Evolutionary conservation across 2,797 vertebrate species (phyloP), one percentile per base, ranked within the genome.

Genomic region (Amblyraja radiata): DNA sequence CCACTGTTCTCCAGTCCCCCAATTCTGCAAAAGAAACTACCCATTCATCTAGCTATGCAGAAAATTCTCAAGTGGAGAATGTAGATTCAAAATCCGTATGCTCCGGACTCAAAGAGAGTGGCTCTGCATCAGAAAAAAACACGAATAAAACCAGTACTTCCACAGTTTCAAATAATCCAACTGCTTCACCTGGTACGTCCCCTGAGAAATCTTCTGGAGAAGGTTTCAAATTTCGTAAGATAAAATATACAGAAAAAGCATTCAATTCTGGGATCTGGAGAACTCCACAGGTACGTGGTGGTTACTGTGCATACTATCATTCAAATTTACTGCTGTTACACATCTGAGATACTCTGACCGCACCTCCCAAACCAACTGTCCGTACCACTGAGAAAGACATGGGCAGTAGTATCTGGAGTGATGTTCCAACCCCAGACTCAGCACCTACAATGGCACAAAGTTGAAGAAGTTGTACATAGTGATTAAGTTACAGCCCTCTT

Each of bases 71-170:
- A 76, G 8, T 46, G 46, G 39, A 13, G 8, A 92, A 23, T 76
- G 90, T 54, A 13, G 73, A 54, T 13, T 58, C 71, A 46, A 74
- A 39, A 25, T 71, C 68, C 95, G 76, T 95, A 93, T 94, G 90
- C 76, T 94, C 78, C 95, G 95, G 46, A 96, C 95, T 61, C 95
- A 94, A 93, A 81, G 13, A 95, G 0, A 93, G 94, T 94, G 95
- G 95, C 0, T 21, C 93, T 93, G 95, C 94, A 0, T 76, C 71
- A 96, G 95, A 95, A 91, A 95, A 61, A 95, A 94, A 54, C 90
- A n/a, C 32, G 21, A 95, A 93, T 94, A 94, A 93, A 77, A 93
- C 71, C 84, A 93, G 92, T 94, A 94, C 6, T 93, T 58, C 68
- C 25, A 21, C 90, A 74, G 23, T n/a, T 39, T 11, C 39, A 76